Percentiles rank a stretch among this genome's conserved stretches.
Conservation (phyloP, 2,888 invertebrate genomes). For the Lottia gigantea region DNA sequence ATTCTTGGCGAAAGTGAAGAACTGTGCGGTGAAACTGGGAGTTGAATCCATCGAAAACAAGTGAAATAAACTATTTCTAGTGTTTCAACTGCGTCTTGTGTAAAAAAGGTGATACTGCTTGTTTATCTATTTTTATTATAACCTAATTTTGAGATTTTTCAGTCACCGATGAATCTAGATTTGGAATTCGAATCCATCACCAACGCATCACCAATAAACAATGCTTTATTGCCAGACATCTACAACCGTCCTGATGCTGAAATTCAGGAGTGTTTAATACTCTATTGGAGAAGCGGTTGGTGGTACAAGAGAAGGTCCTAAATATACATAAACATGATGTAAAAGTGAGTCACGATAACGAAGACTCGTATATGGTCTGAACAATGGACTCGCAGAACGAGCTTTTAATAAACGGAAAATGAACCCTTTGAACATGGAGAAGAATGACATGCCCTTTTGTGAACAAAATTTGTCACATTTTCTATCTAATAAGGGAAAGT, state of each 20-base stretch:
- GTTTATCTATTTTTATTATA: no score
- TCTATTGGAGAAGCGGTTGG: conserved; percentile 40
- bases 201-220: conserved; percentile 49
- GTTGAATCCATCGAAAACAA: no score
- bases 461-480: conserved; percentile 51
- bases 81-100: no score
- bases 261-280: conserved; percentile 47
- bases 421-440: conserved; percentile 30
- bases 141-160: no score
- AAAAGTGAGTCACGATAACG: conserved; percentile 18
- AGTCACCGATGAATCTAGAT: no score
- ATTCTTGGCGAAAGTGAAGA: no score
- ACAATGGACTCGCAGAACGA: conserved; percentile 40
- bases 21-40: no score
- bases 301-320: conserved; percentile 45
- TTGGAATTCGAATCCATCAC: neutral
- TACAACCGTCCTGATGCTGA: conserved; percentile 55
- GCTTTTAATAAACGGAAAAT: conserved; percentile 35
- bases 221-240: conserved; percentile 52
- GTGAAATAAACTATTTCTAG: no score
- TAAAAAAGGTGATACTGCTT: no score
- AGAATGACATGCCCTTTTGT: conserved; percentile 49
- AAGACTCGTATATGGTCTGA: conserved; percentile 36
- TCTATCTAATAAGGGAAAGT: conserved; percentile 46
- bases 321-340: conserved; percentile 36